phyloP scores from a whole-genome alignment of 2,888 invertebrate genomes.

The Eristalis intricaria region DNA sequence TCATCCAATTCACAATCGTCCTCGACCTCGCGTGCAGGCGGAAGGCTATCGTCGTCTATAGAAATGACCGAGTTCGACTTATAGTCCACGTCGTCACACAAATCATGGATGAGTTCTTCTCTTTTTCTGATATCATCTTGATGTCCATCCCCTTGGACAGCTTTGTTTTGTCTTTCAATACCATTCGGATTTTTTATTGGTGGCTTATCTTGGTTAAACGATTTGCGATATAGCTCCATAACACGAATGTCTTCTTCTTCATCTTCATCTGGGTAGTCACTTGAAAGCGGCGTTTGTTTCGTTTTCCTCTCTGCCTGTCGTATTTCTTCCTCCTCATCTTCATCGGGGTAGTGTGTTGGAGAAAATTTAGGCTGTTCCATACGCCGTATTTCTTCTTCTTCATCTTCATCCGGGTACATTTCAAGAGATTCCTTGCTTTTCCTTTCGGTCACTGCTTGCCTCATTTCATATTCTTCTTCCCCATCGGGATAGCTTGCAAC shows the following conservation, averaged over 20 bases:
- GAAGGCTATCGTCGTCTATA: constrained; percentile 54
- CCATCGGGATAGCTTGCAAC: constrained; percentile 73
- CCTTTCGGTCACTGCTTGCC: background rate
- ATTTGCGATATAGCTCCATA: constrained; percentile 5
- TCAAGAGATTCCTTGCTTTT: background rate
- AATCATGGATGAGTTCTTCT: constrained; percentile 74
- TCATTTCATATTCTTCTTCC: constrained; percentile 75
- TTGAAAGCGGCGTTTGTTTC: background rate
- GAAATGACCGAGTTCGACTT: constrained; percentile 36
- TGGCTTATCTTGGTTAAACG: background rate
- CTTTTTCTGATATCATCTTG: constrained; percentile 56
- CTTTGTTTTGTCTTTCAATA: background rate
- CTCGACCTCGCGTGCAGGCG: constrained; percentile 4
- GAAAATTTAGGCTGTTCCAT: constrained; percentile 4
- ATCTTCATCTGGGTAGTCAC: constrained; percentile 26
- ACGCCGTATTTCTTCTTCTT: constrained; percentile 52
- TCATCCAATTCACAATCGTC: constrained; percentile 77
- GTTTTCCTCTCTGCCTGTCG: background rate
- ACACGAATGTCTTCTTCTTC: constrained; percentile 52
- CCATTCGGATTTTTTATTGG: background rate
- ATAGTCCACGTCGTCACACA: constrained; percentile 74
- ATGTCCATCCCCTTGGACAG: too few relatives aligned
- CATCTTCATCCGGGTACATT: constrained; percentile 22
- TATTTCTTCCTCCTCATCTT: constrained; percentile 75
- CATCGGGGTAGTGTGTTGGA: constrained; percentile 73